These are phyloP conservation scores for Caenorhabditis latens DNA, from an alignment of 1,140 invertebrate species.

Conservation along the genomic window DNA sequence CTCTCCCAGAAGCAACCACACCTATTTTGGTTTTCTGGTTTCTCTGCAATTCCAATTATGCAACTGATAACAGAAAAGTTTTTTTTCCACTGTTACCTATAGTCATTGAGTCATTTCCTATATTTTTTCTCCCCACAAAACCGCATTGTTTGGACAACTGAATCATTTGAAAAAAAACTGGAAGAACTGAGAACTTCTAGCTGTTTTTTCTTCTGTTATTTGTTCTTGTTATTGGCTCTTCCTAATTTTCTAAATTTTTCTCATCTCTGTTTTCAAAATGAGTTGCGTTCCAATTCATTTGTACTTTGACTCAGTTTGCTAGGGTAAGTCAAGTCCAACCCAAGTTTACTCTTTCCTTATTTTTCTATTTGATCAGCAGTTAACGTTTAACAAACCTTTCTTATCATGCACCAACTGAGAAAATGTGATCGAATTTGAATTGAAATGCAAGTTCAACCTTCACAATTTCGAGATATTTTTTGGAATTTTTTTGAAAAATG, in stretches of 20 bases:
- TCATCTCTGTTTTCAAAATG: neutral
- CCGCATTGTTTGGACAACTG: slow-evolving; percentile 47
- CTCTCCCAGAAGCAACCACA: slow-evolving; percentile 13
- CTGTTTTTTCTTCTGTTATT: neutral
- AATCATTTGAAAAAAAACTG: slow-evolving; percentile 47
- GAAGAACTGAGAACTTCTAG: slow-evolving; percentile 25
- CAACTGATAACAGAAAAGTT: neutral
- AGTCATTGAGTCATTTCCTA: slow-evolving; percentile 52
- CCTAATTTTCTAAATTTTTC: neutral
- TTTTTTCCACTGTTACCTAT: neutral
- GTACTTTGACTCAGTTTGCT: neutral
- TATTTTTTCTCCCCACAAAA: neutral
- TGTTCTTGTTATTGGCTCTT: neutral
- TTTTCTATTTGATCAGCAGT: slow-evolving; percentile 47
- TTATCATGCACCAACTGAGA: neutral
- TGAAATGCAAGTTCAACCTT: neutral
- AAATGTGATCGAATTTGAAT: neutral
- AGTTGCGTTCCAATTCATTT: neutral
- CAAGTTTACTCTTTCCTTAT: slow-evolving; percentile 39
- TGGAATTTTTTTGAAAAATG: slow-evolving; percentile 6
- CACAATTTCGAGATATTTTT: neutral
- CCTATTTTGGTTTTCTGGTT: neutral
- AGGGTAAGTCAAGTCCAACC: slow-evolving; percentile 18
- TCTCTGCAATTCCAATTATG: slow-evolving; percentile 9
- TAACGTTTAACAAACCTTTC: slow-evolving; percentile 13